Percentiles rank a stretch among this genome's conserved stretches.
Evolutionary conservation across 2,113 vertebrate genomes (phyloP).

Genomic region (Hystrix cristata): DNA sequence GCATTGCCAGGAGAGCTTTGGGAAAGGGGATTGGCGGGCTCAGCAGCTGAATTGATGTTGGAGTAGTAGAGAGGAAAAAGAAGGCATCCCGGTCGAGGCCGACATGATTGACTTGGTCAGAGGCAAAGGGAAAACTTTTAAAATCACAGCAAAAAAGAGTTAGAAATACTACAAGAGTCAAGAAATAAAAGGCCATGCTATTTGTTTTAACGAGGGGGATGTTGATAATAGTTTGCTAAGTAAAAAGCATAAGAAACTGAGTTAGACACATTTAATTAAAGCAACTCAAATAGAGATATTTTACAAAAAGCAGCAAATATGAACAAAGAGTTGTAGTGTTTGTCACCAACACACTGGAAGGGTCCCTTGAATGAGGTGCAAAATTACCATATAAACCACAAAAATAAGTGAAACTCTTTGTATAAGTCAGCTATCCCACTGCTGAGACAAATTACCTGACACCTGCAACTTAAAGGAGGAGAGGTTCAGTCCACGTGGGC

Average conservation of each 20-base stretch:
- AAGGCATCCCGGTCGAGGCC: background rate
- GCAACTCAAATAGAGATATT: background rate
- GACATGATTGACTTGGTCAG: background rate
- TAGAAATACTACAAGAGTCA: background rate
- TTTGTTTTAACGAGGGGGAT: background rate
- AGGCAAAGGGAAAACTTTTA: background rate
- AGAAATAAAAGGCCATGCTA: background rate
- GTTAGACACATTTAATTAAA: background rate
- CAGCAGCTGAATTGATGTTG: background rate
- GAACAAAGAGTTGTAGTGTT: background rate
- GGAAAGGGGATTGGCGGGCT: background rate
- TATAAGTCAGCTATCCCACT: background rate
- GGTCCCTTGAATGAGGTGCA: background rate
- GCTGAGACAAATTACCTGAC: background rate
- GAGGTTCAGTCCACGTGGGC: background rate
- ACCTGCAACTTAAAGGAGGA: background rate
- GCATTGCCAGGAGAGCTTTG: too few relatives aligned
- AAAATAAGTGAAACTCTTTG: background rate
- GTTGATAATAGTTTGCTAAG: background rate
- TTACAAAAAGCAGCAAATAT: background rate
- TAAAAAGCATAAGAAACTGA: background rate
- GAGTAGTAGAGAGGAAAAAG: background rate
- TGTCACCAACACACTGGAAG: background rate
- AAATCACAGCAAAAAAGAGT: background rate
- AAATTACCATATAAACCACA: background rate